These are phyloP conservation scores for Prionace glauca DNA, from an alignment of 2,797 vertebrate genomes.

Conservation along the genomic window DNA sequence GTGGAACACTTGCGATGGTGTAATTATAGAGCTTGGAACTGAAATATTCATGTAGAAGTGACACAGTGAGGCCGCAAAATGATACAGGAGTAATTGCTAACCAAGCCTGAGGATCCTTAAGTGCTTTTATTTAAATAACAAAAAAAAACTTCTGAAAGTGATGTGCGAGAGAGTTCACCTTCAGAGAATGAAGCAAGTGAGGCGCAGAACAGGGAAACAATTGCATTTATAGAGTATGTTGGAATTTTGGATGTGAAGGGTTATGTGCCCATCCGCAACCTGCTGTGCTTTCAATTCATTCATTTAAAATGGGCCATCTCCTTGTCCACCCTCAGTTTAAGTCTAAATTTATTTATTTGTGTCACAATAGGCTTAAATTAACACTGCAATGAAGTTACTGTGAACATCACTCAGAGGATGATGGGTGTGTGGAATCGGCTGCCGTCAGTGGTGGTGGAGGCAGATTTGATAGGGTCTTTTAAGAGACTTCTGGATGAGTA, in stretches of 20 bases:
- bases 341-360: too few species aligned
- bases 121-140: neutral
- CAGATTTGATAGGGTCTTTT: too few species aligned
- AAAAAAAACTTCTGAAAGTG: neutral
- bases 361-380: too few species aligned
- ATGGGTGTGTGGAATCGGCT: too few species aligned
- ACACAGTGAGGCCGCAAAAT: neutral
- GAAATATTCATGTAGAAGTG: constrained; percentile 7
- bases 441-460: too few species aligned
- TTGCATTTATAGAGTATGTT: neutral
- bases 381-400: too few species aligned
- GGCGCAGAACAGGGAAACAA: neutral
- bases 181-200: neutral
- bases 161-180: neutral
- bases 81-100: neutral
- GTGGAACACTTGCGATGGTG: neutral
- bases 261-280: neutral
- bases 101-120: neutral
- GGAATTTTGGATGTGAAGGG: neutral
- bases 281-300: neutral
- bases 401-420: too few species aligned
- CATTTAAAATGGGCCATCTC: neutral
- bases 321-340: neutral
- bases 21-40: neutral
- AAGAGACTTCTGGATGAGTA: too few species aligned